Evolutionary conservation across 1,140 invertebrate genomes (phyloP), one percentile per base, ranked within the genome.

Genomic region (Orius laevigatus): DNA sequence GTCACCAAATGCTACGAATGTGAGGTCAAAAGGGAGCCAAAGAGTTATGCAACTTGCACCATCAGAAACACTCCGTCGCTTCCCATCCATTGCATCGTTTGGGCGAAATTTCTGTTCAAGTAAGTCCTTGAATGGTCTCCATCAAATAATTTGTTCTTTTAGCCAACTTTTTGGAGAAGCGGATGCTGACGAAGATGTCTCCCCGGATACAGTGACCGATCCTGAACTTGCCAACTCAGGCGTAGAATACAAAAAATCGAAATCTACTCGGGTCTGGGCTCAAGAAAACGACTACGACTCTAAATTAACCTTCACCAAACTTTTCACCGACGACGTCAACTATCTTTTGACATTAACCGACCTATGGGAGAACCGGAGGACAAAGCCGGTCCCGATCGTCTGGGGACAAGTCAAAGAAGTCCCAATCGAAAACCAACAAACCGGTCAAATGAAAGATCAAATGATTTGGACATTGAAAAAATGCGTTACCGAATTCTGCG

Each of bases 1-100:
- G 49, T 84, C 0, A 95, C 91, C 5, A 87, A 94, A 60, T 99
- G 95, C 66, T 99, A 96, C 60, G 95, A 99, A 63, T 99, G 95
- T 64, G 78, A 81, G 49, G 88, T 90, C 1, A 92, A 94, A 66
- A 76, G 85, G 31, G 71, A 79, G 39, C 86, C 92, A 59, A 94
- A 93, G 65, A 85, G 84, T 9, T 99, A 82, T 67, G 93, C 96
- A 2, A 90, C 91, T 2, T 99, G 96, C 66, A 99, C 96, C 0
- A 99, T 99, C 56, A 73, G 96, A 41, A 99, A 99, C 61, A 99
- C 96, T 4, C 96, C 96, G n/a, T 96, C 92, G 10, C 93, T 98
- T 63, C 87, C 91, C 0, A 95, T 99, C 57, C 96, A 99, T 66
- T 99, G 96, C 62, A 93, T 99, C 58, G 91, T 98, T 2, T 99